Evolutionary conservation across 2,888 invertebrate species (phyloP), one percentile per base, ranked within the genome.

Genomic region (Trissonchulus sp.): DNA sequence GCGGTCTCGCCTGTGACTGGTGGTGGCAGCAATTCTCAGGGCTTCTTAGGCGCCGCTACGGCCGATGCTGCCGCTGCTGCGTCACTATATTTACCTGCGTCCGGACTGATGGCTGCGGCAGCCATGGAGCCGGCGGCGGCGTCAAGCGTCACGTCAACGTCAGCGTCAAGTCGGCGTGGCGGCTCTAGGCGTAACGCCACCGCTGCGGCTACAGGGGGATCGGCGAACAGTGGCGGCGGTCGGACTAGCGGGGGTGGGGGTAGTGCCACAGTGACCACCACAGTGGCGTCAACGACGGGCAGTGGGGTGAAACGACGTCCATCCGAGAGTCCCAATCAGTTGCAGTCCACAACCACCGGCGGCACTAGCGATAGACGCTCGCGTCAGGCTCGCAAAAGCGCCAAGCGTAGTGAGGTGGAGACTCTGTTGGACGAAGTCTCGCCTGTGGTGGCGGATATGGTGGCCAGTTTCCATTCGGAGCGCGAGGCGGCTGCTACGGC

Each of bases 391-490:
- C 68, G 78, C 15, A 73, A 62, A 3, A 76, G 30, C n/a, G 68
- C 68, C 31, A 63, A 72, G 34, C 63, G 65, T 60, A n/a, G n/a
- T n/a, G 73, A 71, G 1, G 76, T 77, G 38, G 76, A 76, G 62
- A 65, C 69, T 48, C 72, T 78, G 35, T 69, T 78, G 72, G 76
- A 77, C 38, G 63, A 74, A 37, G 77, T 78, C 2, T 74, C 74
- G 23, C 79, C 79, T 0, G 78, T 80, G 18, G 79, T 81, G 28
- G 75, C 78, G 36, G 81, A 81, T 69, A 80, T 79, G 3, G 81
- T 81, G n/a, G 76, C 78, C 33, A 80, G 80, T 71, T 81, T 81
- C 76, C 81, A 81, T 74, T 75, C 80, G 28, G 80, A 80, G 72
- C 77, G 81, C 28, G 79, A 79, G 38, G 77, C 78, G 1, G 79